Conservation (phyloP, 2,888 invertebrate genomes). For the Chaitophorus viminalis region DNA sequence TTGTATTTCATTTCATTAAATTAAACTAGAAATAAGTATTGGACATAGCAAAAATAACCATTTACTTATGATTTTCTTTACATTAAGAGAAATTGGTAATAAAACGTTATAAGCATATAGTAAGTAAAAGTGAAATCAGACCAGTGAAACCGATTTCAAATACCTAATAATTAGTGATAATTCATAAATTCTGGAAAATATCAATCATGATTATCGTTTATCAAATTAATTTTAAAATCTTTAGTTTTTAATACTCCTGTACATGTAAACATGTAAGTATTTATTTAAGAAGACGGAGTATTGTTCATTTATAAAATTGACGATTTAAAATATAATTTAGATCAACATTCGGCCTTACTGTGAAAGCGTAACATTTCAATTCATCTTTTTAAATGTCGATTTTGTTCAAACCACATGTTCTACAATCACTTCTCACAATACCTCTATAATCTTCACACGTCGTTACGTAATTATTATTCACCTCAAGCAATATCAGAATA, state of each 20-base stretch:
- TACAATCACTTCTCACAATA: conserved; percentile 54
- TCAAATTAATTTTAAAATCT: not conserved
- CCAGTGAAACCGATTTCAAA: conserved; percentile 54
- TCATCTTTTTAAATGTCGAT: conserved; percentile 48
- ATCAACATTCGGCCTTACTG: conserved; percentile 17
- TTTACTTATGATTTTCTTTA: not conserved
- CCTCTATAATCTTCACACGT: conserved; percentile 1
- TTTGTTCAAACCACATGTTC: conserved; percentile 10
- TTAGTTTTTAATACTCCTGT: not conserved
- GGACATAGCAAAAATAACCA: too few species aligned
- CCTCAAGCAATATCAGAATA: conserved; percentile 31
- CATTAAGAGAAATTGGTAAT: conserved; percentile 26
- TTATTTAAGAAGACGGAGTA: not conserved
- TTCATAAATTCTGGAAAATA: not conserved
- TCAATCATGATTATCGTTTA: conserved; percentile 11
- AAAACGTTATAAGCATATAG: not conserved
- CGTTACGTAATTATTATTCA: conserved; percentile 57
- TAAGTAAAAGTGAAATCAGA: conserved; percentile 59
- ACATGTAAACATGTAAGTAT: not conserved
- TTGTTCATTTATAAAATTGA: not conserved
- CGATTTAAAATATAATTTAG: not conserved
- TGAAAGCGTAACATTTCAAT: conserved; percentile 58
- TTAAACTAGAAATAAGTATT: too few species aligned
- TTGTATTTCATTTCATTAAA: too few species aligned
- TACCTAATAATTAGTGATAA: not conserved